Evolutionary conservation across 1,140 invertebrate genomes (phyloP), one percentile per base, ranked within the genome.

Genomic region (Myzus persicae): DNA sequence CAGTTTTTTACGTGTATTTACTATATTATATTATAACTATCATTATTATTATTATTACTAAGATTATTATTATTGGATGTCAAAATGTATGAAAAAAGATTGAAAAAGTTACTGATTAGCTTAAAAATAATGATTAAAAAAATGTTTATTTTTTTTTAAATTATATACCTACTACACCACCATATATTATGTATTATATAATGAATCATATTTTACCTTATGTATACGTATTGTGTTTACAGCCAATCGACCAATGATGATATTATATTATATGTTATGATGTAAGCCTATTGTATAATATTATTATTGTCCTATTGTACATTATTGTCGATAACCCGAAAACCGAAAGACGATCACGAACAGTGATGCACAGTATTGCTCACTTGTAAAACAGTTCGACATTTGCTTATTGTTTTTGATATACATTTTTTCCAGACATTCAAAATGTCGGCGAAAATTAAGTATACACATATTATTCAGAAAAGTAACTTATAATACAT

Each of bases 1-100:
- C 87, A 89, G n/a, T 89, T 89, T 89, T 89, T 54, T 89, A 89
- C 48, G 88, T 54, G 48, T 89, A 26, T 54, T 54, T 89, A 89
- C 88, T 89, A 88, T 88, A 20, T 87, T 44, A 82, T 48, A 48
- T 48, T 59, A 59, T 59, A 59, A 81, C 40, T 24, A 82, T 38
- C n/a, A 38, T 82, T 40, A 82, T 82, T 82, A 76, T 59, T 59
- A 59, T 54, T 54, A 44, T 59, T 59, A 84, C 42, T 42, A 81
- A n/a, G n/a, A 67, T 67, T n/a, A 67, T 82, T 82, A 85, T 85
- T 24, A 44, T 31, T 88, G 85, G 20, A 88, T 18, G 44, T 88
- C 7, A 26, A 48, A n/a, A 1, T 18, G 46, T 87, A 85, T 14
- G 40, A 87, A 46, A 88, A 48, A 48, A n/a, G 22, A 89, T 48